Base-by-base conservation (phyloP, 2,797 vertebrate genomes). In the Chromis chromis region DNA sequence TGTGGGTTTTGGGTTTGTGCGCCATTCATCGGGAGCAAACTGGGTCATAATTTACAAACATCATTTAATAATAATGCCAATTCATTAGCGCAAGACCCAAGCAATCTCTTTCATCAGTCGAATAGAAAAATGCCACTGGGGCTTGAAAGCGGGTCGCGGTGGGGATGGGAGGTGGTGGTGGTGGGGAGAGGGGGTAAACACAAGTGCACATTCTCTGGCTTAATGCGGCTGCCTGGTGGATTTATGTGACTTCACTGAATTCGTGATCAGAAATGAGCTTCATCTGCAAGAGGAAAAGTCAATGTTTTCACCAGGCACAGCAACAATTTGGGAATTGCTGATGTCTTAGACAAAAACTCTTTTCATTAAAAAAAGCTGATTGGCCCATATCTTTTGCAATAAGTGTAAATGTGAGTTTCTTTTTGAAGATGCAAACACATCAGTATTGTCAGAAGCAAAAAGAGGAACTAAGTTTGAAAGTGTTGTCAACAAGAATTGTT, bases 11-110 rank as follows among this genome's bases (percentile, higher is more conserved):
- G 69, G 81, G 80, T 84, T 89, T 66, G 59, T 79, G 76, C 58
- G 13, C 67, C 74, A 74, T 86, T 85, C 90, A 84, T 19, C 46
- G 80, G 84, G 82, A 85, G 87, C 84, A 91, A 94, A 94, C 87
- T 92, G 78, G 92, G 91, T 93, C 92, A 92, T 91, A 67, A 92
- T 92, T 90, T 89, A 91, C 88, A 88, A 93, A 93, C 92, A 94
- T 93, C 89, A 93, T 94, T 93, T 93, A 93, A 94, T 94, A 92
- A 94, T 94, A 93, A 94, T 92, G 90, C 72, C 83, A 88, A 92
- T 92, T 94, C 91, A 92, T 92, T 93, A 93, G 91, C 76, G 83
- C 90, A 91, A 93, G 85, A 89, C 83, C 86, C 79, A 81, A 86
- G 87, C 83, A 88, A 90, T 90, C 88, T 85, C 91, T 93, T 94